phyloP scores from a whole-genome alignment of 2,113 vertebrate species.

The Peucedramus taeniatus region DNA sequence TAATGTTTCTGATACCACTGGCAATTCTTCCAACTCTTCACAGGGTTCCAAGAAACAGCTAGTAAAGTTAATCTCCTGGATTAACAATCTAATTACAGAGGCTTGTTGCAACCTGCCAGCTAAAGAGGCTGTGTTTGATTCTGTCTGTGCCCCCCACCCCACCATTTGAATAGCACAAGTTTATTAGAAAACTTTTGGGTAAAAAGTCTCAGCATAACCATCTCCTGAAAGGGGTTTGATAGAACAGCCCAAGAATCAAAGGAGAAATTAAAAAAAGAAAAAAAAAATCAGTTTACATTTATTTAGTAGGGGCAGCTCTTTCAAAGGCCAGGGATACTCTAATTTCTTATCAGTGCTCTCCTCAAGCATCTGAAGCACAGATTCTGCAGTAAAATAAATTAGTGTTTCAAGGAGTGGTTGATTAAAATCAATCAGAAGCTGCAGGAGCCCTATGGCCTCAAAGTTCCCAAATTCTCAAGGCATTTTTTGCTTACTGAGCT shows the following conservation, averaged over 20 bases:
- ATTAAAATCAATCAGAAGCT: background rate
- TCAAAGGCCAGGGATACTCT: background rate
- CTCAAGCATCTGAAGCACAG: background rate
- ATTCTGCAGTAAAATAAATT: background rate
- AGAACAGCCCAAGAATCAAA: background rate
- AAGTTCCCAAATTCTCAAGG: background rate
- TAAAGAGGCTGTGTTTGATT: background rate
- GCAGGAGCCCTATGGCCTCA: background rate
- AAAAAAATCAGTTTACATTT: background rate
- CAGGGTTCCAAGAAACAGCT: constrained; percentile 40
- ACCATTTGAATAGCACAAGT: background rate
- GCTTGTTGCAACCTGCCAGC: constrained; percentile 32
- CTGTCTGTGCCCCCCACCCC: background rate
- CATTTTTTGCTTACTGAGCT: background rate
- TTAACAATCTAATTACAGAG: background rate
- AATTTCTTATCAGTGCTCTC: background rate
- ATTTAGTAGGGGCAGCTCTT: background rate
- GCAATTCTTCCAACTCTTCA: constrained; percentile 13
- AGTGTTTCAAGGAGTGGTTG: background rate
- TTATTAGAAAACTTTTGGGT: background rate
- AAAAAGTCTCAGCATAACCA: background rate
- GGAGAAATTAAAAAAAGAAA: background rate
- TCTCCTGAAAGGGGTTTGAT: background rate
- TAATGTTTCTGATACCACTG: constrained; percentile 36
- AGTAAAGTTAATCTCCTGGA: constrained; percentile 1